Conservation (phyloP, 2,888 invertebrate genomes). For the Busseola fusca region DNA sequence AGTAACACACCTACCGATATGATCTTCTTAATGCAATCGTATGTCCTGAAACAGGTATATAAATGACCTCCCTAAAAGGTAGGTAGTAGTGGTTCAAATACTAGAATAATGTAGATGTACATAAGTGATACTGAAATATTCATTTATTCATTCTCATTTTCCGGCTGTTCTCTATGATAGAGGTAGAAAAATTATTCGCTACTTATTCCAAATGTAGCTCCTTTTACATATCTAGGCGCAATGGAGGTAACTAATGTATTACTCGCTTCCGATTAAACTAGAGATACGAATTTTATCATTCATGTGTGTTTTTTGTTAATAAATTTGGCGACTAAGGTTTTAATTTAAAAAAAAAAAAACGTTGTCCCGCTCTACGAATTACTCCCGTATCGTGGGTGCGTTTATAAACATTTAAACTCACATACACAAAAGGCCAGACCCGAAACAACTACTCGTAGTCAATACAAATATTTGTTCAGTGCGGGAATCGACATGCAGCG, state of each 20-base stretch:
- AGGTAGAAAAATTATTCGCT: conserved; percentile 66
- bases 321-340: not conserved
- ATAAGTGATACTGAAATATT: conserved; percentile 63
- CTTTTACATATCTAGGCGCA: conserved; percentile 58
- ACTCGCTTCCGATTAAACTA: conserved; percentile 45
- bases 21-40: conserved; percentile 31
- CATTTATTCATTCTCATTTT: conserved; percentile 67
- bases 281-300: conserved; percentile 9
- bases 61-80: conserved; percentile 43
- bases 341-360: no score
- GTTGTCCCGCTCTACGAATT: no score
- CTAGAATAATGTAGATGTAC: conserved; percentile 61
- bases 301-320: not conserved
- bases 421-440: no score
- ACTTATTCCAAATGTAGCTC: conserved; percentile 62
- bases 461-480: no score
- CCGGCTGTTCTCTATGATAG: conserved; percentile 62
- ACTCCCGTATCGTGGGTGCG: no score
- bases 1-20: conserved; percentile 8
- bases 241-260: conserved; percentile 45
- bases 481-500: no score
- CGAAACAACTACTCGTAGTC: no score
- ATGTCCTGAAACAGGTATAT: conserved; percentile 34
- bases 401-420: no score
- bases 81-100: conserved; percentile 47